Evolutionary conservation across 2,113 vertebrate genomes (phyloP).

Genomic region (Buteo buteo): DNA sequence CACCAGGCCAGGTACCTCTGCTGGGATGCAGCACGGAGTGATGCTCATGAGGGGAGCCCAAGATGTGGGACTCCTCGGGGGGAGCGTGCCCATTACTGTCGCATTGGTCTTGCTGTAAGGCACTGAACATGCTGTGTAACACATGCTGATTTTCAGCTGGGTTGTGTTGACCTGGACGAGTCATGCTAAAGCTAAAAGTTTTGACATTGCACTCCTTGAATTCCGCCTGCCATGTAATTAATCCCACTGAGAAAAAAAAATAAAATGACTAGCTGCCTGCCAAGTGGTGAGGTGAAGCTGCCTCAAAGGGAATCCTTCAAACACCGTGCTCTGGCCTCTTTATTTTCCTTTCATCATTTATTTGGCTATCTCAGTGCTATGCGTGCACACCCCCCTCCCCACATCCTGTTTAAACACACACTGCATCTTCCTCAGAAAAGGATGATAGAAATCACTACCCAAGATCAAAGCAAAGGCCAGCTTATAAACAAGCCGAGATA

Average conservation of each 20-base stretch:
- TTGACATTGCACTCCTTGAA: background rate
- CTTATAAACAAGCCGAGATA: background rate
- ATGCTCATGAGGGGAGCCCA: background rate
- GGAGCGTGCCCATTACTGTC: background rate
- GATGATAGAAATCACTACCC: background rate
- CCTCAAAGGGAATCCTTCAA: constrained; percentile 1
- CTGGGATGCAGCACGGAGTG: background rate
- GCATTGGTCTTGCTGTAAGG: background rate
- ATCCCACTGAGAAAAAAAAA: background rate
- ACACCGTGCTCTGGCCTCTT: background rate
- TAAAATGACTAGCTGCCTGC: background rate
- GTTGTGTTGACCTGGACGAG: background rate
- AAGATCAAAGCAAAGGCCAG: background rate
- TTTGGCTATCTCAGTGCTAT: background rate
- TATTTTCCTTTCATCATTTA: background rate
- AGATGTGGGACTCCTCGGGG: background rate
- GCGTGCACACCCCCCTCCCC: accelerated
- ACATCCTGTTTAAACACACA: background rate
- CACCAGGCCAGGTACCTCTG: background rate
- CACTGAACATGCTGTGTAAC: background rate
- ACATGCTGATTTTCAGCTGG: background rate
- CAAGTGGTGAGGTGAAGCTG: background rate
- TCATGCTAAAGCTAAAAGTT: background rate
- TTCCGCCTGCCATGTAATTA: background rate
- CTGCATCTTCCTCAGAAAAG: background rate